Evolutionary conservation across 2,888 invertebrate genomes (phyloP), one percentile per base, ranked within the genome.

Genomic region (Gandaritis pyraliata): DNA sequence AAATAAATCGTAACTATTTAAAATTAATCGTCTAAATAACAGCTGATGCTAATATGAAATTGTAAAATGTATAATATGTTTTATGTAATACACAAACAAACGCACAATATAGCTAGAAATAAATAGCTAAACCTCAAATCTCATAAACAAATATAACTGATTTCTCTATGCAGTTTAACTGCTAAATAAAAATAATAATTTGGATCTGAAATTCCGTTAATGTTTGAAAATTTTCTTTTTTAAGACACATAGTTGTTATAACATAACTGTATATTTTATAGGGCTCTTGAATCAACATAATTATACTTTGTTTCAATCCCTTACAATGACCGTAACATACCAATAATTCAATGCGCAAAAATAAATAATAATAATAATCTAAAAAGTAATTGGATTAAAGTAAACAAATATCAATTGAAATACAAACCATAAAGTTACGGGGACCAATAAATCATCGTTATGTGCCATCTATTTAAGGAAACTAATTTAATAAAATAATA

Each of bases 371-470:
- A 29, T 29, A 33, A 8, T 11, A 59, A 57, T 48, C 45, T 45
- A 48, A 55, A 54, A 46, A 45, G 23, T 43, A 54, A 45, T 45
- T 43, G 38, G 41, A 48, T 41, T 23, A 58, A 36, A 23, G 0
- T 39, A 47, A 45, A 46, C 29, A 47, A 47, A 29, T 53, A 55
- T 65, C 53, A 61, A 66, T 58, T 39, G 50, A 55, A 51, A 57
- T 60, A 66, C 65, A 65, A 72, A 72, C 61, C 74, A 72, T 82
- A 76, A 82, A 81, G 81, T 78, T 80, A 76, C 78, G 84, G 88
- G 82, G 88, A 87, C 87, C 88, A 87, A 88, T 82, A 77, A 77
- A 76, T 80, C 76, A 78, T 74, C 76, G 66, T 74, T 72, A 82
- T 77, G 86, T 86, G 86, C 85, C 87, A 86, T 87, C 79, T 84